Evolutionary conservation across 2,113 vertebrate species (phyloP), one percentile per base, ranked within the genome.

Genomic region (Nannospalax galili): DNA sequence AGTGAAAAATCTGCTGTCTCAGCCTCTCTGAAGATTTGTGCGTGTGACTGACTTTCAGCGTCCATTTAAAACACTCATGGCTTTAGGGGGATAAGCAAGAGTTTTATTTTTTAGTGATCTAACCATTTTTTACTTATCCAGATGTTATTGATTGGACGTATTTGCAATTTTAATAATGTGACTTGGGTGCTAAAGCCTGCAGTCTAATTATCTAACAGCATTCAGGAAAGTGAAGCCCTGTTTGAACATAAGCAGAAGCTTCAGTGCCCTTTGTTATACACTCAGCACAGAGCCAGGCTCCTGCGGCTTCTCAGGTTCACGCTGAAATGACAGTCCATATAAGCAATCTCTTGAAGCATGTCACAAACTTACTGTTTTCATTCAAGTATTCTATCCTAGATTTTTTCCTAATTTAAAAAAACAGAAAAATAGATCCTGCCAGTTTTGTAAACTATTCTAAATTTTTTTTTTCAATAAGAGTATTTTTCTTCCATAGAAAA

Each of bases 31-130:
- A 96, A 19, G 0, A 42, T 70, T 78, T 52, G 48, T 52, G 48
- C 11, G 48, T 52, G 48, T 11, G 48, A 7, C 6, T 52, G 48
- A 52, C 48, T 52, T 52, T 52, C 48, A 52, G 48, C 48, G 6
- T 52, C 11, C 48, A 52, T 52, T 52, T 52, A 52, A 52, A 52
- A 11, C 56, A 93, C 40, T 95, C 81, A 45, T 84, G 1, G 62
- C 95, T 96, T 97, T 65, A 48, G 87, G 90, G 26, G 56, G 67
- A 95, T 65, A 78, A 62, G 87, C 40, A 86, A 93, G 65, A 74
- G 3, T 48, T 26, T 72, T 97, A 1, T 86, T 73, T 94, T 35
- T 84, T 97, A 97, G 95, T 95, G 92, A 86, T 0, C 24, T 84
- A 70, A 87, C 73, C 11, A 82, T 89, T 81, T 80, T 67, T 9